Evolutionary conservation across 2,888 invertebrate species (phyloP).

Genomic region (Scaptomyza tumidula): DNA sequence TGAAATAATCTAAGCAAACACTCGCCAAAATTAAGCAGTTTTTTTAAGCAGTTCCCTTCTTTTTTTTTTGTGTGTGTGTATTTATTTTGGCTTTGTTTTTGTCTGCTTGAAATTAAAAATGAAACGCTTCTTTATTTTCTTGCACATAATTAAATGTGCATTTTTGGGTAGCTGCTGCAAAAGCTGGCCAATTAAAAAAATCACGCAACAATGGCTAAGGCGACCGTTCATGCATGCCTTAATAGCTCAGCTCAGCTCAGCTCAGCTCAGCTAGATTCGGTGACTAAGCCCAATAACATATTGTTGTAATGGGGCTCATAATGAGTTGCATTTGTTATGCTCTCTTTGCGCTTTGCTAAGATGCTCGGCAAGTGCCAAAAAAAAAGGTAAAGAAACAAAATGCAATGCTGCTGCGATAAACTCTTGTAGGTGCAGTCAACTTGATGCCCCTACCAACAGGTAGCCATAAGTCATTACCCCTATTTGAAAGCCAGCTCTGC

Average conservation of each 20-base stretch:
- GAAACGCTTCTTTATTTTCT: constrained; percentile 56
- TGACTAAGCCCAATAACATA: constrained; percentile 27
- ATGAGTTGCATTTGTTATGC: constrained; percentile 53
- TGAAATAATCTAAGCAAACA: constrained; percentile 81
- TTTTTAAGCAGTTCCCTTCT: constrained; percentile 9
- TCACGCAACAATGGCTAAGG: constrained; percentile 74
- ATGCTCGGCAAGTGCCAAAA: constrained; percentile 34
- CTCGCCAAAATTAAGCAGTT: constrained; percentile 77
- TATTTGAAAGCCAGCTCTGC: constrained; percentile 54
- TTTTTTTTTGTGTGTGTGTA: neutral
- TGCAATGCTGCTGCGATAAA: constrained; percentile 11
- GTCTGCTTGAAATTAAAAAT: constrained; percentile 65
- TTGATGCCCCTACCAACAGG: constrained; percentile 38
- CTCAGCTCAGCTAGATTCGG: constrained; percentile 35
- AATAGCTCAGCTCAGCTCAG: constrained; percentile 43
- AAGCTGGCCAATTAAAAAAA: constrained; percentile 73
- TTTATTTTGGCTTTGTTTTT: constrained; percentile 29
- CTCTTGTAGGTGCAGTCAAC: constrained; percentile 43
- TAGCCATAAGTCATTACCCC: constrained; percentile 73
- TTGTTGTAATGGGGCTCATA: constrained; percentile 37
- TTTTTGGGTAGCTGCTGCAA: constrained; percentile 39
- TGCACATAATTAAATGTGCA: constrained; percentile 73
- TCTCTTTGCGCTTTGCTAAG: constrained; percentile 23
- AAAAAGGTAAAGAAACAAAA: neutral
- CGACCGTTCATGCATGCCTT: constrained; percentile 67